A percentile compares a stretch with the other conserved stretches of the same genome.
These are phyloP conservation scores for Sphyrna mokarran DNA, from an alignment of 2,113 vertebrate species.

Conservation along the genomic window DNA sequence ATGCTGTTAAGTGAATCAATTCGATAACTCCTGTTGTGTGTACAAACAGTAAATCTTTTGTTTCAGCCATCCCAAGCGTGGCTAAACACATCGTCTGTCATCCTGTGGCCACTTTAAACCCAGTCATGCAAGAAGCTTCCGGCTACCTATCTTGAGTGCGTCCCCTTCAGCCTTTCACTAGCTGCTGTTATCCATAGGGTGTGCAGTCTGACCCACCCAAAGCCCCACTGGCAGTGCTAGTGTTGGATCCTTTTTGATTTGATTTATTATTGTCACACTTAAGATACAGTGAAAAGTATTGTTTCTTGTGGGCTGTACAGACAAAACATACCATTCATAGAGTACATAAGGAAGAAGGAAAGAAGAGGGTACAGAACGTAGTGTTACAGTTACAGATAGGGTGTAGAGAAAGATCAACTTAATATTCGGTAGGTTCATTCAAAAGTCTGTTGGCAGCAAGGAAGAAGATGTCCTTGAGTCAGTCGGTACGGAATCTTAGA, in stretches of 20 bases:
- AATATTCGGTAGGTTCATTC: too few species aligned
- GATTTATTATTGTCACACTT: too few species aligned
- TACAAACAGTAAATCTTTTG: not conserved
- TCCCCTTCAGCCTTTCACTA: not conserved
- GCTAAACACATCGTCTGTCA: not conserved
- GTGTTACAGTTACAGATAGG: too few species aligned
- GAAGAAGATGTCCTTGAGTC: too few species aligned
- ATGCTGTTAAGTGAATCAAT: not conserved
- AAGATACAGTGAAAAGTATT: too few species aligned
- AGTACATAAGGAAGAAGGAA: too few species aligned
- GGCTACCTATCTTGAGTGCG: not conserved
- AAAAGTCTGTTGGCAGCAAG: too few species aligned
- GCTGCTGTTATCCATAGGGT: not conserved
- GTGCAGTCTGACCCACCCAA: not conserved
- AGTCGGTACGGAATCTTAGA: too few species aligned
- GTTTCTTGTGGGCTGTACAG: too few species aligned
- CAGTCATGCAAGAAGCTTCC: not conserved
- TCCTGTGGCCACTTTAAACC: not conserved
- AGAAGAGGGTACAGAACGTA: too few species aligned
- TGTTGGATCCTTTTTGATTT: not conserved
- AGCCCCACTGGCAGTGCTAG: not conserved
- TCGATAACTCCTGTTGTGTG: not conserved
- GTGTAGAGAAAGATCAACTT: too few species aligned
- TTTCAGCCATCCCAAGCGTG: not conserved
- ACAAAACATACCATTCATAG: too few species aligned